A percentile compares a stretch with the other conserved stretches of the same genome.
Evolutionary conservation across 2,113 vertebrate genomes (phyloP).

Genomic region (Gnathonemus echidnorhynchus): DNA sequence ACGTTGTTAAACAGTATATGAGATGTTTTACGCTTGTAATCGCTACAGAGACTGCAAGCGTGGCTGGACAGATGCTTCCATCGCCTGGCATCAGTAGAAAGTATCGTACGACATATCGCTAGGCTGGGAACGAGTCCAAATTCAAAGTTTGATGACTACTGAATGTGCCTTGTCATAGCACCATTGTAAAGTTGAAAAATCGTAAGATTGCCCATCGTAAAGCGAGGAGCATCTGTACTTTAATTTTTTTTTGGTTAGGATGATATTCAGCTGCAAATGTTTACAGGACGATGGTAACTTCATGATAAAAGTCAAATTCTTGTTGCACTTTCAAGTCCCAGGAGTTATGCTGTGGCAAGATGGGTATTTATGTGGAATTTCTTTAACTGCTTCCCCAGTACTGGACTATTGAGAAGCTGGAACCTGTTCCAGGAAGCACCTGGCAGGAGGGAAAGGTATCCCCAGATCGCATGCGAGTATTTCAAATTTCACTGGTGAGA

Average conservation of each 20-base stretch:
- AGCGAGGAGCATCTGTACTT: not conserved
- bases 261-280: not conserved
- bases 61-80: not conserved
- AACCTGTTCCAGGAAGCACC: not conserved
- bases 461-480: not conserved
- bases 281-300: not conserved
- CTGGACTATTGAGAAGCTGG: not conserved
- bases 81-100: not conserved
- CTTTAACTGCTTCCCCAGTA: not conserved
- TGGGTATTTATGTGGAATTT: not conserved
- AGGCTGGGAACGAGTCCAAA: not conserved
- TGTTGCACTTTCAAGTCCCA: not conserved
- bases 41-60: not conserved
- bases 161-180: not conserved
- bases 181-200: not conserved
- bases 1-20: not conserved
- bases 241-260: not conserved
- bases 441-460: not conserved
- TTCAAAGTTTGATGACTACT: not conserved
- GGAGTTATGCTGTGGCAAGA: not conserved
- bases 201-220: not conserved
- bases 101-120: not conserved
- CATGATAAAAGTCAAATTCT: not conserved
- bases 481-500: not conserved
- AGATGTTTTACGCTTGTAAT: not conserved